Evolutionary conservation across 2,888 invertebrate species (phyloP).

Genomic region (Clepsis dumicolana): DNA sequence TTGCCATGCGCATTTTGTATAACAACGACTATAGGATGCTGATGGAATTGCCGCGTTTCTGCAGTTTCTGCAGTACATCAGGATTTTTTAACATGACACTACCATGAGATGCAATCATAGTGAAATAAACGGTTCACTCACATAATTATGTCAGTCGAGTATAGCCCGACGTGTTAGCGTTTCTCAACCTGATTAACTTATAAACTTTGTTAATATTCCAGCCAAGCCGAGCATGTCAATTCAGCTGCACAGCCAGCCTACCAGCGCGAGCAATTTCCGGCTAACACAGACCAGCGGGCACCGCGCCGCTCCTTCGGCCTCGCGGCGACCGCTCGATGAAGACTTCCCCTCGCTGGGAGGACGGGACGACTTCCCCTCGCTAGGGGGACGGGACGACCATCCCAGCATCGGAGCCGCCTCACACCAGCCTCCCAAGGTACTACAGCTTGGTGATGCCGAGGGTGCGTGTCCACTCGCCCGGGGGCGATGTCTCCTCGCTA

Average conservation of each 20-base stretch:
- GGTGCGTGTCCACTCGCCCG: background rate
- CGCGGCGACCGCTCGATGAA: conserved; percentile 64
- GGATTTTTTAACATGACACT: too few relatives aligned
- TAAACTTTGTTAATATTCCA: conserved; percentile 50
- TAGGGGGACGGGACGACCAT: conserved; percentile 69
- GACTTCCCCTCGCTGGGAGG: conserved; percentile 61
- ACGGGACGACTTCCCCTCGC: conserved; percentile 32
- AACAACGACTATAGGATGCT: too few relatives aligned
- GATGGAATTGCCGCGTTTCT: too few relatives aligned
- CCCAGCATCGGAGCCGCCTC: conserved; percentile 74
- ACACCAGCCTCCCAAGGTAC: conserved; percentile 75
- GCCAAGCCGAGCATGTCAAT: conserved; percentile 83
- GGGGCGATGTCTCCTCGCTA: background rate
- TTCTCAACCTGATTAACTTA: background rate
- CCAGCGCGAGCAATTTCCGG: conserved; percentile 77
- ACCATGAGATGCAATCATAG: too few relatives aligned
- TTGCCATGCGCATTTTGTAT: too few relatives aligned
- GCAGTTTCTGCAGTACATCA: too few relatives aligned
- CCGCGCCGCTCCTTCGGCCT: conserved; percentile 50
- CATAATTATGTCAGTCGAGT: too few relatives aligned
- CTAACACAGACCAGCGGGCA: conserved; percentile 48
- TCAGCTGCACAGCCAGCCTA: conserved; percentile 78
- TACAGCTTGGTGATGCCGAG: background rate
- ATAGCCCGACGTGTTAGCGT: too few relatives aligned
- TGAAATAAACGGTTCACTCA: too few relatives aligned